These are phyloP conservation scores for Pammene aurita DNA, from an alignment of 2,888 invertebrate genomes.

Conservation along the genomic window DNA sequence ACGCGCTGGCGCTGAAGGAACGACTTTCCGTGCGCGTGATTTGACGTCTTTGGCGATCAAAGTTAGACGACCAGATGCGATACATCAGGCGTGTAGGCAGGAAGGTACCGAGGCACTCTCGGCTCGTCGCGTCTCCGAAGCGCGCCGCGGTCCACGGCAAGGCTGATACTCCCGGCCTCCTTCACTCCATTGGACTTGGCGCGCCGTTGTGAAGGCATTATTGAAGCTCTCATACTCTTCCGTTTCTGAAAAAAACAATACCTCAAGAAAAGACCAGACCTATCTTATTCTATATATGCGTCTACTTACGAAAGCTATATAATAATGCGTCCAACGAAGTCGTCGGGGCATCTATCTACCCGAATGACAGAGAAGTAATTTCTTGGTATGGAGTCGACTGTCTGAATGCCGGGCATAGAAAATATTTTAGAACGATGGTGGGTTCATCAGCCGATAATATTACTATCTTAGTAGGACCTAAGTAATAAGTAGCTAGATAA, in stretches of 20 bases:
- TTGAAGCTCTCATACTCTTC: slow-evolving; percentile 91
- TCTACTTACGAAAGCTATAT: slow-evolving; percentile 73
- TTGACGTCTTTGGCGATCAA: no score
- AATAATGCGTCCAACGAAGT: slow-evolving; percentile 58
- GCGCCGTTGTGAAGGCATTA: slow-evolving; percentile 89
- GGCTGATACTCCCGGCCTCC: slow-evolving; percentile 90
- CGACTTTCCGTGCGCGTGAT: no score
- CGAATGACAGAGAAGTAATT: slow-evolving; percentile 26
- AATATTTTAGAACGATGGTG: not conserved
- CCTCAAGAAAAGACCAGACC: slow-evolving; percentile 40
- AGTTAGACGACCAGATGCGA: slow-evolving; percentile 89
- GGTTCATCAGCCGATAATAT: no score
- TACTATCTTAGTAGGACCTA: not conserved
- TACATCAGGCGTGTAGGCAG: slow-evolving; percentile 91
- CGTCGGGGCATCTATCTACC: slow-evolving; percentile 37
- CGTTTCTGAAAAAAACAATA: slow-evolving; percentile 89
- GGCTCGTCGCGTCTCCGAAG: slow-evolving; percentile 86
- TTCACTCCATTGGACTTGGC: slow-evolving; percentile 91
- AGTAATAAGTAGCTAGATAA: no score
- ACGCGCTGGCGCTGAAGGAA: no score
- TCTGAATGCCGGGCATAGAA: slow-evolving; percentile 33
- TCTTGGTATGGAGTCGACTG: slow-evolving; percentile 26
- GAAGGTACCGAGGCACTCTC: slow-evolving; percentile 87
- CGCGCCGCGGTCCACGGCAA: slow-evolving; percentile 87
- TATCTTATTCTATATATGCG: slow-evolving; percentile 44